Percentiles rank a stretch among this genome's conserved stretches.
These are phyloP conservation scores for Drosophila prostipennis DNA, from an alignment of 2,888 invertebrate species.

Conservation along the genomic window DNA sequence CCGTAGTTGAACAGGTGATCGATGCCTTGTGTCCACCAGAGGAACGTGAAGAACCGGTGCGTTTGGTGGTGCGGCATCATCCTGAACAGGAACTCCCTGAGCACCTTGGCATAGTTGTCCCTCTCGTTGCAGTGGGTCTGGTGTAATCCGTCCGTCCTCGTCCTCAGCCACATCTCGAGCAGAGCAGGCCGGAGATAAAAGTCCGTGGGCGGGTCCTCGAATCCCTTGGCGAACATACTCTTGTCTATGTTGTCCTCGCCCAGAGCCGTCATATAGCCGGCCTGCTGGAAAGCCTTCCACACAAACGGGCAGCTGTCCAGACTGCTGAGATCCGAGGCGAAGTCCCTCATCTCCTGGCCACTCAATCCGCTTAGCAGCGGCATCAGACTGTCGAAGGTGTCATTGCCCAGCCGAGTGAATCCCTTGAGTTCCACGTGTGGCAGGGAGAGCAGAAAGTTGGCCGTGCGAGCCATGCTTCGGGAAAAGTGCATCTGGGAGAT, in stretches of 20 bases:
- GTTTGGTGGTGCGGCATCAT: conserved; percentile 27
- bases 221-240: conserved; percentile 88
- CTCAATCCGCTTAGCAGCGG: conserved; percentile 27
- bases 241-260: conserved; percentile 89
- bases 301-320: conserved; percentile 29
- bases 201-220: conserved; percentile 89
- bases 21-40: conserved; percentile 58
- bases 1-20: conserved; percentile 51
- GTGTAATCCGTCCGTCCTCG: conserved; percentile 47
- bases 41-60: conserved; percentile 41
- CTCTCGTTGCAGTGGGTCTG: conserved; percentile 37
- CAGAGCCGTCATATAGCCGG: conserved; percentile 90
- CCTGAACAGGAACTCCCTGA: conserved; percentile 44
- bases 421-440: conserved; percentile 34
- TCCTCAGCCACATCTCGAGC: conserved; percentile 87
- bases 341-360: background rate
- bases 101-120: conserved; percentile 32
- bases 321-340: background rate
- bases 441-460: conserved; percentile 13
- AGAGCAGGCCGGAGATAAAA: conserved; percentile 91
- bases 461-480: conserved; percentile 13
- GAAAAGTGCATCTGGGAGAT: conserved; percentile 26
- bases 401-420: conserved; percentile 16
- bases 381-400: conserved; percentile 15
- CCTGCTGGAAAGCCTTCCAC: conserved; percentile 44